Evolutionary conservation across 2,797 vertebrate species (phyloP), one percentile per base, ranked within the genome.

Genomic region (Adelosebastes latens): DNA sequence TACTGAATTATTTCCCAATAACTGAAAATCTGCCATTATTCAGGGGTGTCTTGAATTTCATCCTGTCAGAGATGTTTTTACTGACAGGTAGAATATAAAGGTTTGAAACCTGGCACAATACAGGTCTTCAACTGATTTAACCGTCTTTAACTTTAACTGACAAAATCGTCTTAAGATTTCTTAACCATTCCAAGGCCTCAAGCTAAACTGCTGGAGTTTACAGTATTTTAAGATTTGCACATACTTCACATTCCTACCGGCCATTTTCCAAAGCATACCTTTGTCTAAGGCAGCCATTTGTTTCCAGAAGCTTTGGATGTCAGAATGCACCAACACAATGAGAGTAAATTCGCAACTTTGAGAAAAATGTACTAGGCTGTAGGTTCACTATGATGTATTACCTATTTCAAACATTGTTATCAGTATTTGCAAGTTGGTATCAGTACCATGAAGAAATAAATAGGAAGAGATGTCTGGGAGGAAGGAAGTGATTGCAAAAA

Each of bases 401-500:
- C 0, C 4, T 2, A n/a, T 46, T 70, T n/a, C 0, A 42, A 34
- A 63, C 4, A 16, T 7, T 20, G 16, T n/a, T 25, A 24, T 1
- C 12, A 42, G 4, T 25, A 18, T 68, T 29, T 59, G 13, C 42
- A 73, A 13, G 14, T 9, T 71, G 14, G 39, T 70, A 27, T 36
- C 42, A 61, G 18, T 31, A 32, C 3, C 36, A 34, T 56, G 12
- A 61, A 9, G 34, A 66, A 69, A 55, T 2, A 6, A 67, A 42
- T 6, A 56, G 27, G 34, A 71, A 34, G 52, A 34, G 46, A 49
- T 5, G 6, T 58, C 12, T 25, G 3, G 5, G 36, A 69, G 82
- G 66, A 80, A 84, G 82, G 75, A 87, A 77, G 65, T 61, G 39
- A 67, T 55, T 80, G 61, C 58, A 84, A 67, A 80, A 83, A 59